Conservation (phyloP, 2,888 invertebrate genomes). For the Meiosimyza platycephala region DNA sequence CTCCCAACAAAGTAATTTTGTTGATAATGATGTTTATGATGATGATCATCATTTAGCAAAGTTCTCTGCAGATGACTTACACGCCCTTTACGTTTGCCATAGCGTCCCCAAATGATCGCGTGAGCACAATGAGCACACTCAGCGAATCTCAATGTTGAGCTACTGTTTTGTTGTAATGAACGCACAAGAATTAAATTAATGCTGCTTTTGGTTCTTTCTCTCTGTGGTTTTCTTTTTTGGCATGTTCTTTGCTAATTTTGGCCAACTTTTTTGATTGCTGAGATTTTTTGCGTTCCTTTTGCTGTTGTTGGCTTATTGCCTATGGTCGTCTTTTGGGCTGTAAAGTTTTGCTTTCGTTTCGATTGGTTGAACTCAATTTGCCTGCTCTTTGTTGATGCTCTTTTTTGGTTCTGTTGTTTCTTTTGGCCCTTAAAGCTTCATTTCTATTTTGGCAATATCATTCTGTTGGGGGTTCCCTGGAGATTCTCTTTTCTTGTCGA, state of each 20-base stretch:
- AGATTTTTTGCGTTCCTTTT: not conserved
- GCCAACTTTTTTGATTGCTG: not conserved
- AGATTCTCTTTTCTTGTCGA: not conserved
- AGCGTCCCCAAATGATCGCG: not conserved
- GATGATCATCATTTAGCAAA: slow-evolving; percentile 8
- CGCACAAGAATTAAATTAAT: not conserved
- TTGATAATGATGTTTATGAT: too few species aligned
- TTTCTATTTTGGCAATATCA: not conserved
- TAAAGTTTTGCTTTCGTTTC: slow-evolving; percentile 13
- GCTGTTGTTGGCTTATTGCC: not conserved
- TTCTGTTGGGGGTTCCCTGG: not conserved
- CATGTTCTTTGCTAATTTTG: slow-evolving; percentile 14
- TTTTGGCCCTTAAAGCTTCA: not conserved
- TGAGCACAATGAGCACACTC: not conserved
- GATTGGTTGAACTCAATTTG: slow-evolving; percentile 11
- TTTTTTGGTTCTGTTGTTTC: not conserved
- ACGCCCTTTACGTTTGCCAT: not conserved
- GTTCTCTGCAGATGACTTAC: slow-evolving; percentile 7
- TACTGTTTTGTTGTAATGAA: not conserved
- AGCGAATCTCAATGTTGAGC: slow-evolving; percentile 4
- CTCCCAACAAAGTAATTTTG: not conserved
- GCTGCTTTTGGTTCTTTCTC: not conserved
- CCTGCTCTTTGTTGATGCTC: not conserved
- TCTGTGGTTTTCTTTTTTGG: not conserved
- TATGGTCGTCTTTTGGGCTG: slow-evolving; percentile 1